Evolutionary conservation across 2,113 vertebrate genomes (phyloP).

Genomic region (Rhegmatorhina hoffmannsi): DNA sequence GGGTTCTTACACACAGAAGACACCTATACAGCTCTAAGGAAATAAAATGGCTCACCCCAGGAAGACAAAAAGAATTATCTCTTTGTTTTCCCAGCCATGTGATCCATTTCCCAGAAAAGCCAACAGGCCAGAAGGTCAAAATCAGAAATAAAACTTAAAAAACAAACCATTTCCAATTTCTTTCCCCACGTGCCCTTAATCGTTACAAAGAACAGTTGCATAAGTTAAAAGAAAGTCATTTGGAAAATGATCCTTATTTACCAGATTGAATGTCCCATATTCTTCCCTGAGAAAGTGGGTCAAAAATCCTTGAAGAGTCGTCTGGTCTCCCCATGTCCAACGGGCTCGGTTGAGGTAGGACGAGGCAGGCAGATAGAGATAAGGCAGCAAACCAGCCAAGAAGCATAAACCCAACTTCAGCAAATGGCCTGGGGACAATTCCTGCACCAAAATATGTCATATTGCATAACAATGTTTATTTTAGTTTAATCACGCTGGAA

Average conservation of each 20-base stretch:
- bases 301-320: constrained; percentile 86
- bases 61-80: not conserved
- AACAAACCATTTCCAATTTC: not conserved
- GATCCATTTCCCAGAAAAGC: not conserved
- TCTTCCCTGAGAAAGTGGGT: constrained; percentile 94
- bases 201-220: accelerated
- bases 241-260: constrained; percentile 66
- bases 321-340: constrained; percentile 99
- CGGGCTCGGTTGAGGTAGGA: constrained; percentile 87
- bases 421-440: constrained; percentile 78
- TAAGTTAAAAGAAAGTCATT: not conserved
- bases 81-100: not conserved
- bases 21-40: not conserved
- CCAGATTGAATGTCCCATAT: constrained; percentile 98
- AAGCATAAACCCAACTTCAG: constrained; percentile 82
- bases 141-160: not conserved
- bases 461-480: constrained; percentile 57
- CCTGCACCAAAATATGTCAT: constrained; percentile 78
- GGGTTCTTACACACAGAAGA: not conserved
- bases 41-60: not conserved
- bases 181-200: not conserved
- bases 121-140: not conserved
- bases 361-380: constrained; percentile 90
- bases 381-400: constrained; percentile 86
- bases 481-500: constrained; percentile 57